These are phyloP conservation scores for Amblyjoppa proteus DNA, from an alignment of 2,888 invertebrate species.

Conservation along the genomic window DNA sequence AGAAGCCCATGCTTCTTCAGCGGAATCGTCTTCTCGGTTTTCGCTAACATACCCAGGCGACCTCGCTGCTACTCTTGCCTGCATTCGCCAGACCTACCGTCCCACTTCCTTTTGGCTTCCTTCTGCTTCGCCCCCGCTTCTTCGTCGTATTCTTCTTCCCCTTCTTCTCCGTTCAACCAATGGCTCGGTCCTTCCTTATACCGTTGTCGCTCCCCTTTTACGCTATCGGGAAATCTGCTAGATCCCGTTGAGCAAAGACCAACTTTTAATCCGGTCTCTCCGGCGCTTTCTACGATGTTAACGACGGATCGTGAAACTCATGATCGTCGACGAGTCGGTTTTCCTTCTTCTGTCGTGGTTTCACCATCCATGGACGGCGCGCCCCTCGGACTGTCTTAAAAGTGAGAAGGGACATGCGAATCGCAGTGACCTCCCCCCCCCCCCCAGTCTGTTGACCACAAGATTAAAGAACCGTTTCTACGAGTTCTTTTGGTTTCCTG, in stretches of 20 bases:
- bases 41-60: slow-evolving; percentile 40
- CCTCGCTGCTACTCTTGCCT: slow-evolving; percentile 30
- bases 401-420: neutral
- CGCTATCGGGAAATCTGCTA: slow-evolving; percentile 48
- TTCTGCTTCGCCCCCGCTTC: neutral
- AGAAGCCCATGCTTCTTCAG: slow-evolving; percentile 33
- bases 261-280: slow-evolving; percentile 62
- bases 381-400: slow-evolving; percentile 30
- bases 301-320: slow-evolving; percentile 61
- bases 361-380: slow-evolving; percentile 12
- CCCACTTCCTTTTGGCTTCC: slow-evolving; percentile 9
- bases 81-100: slow-evolving; percentile 28
- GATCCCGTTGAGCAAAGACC: slow-evolving; percentile 54
- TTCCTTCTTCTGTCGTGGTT: slow-evolving; percentile 3
- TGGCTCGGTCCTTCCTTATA: neutral
- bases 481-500: slow-evolving; percentile 35
- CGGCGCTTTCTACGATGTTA: slow-evolving; percentile 53
- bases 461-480: slow-evolving; percentile 52
- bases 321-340: slow-evolving; percentile 50
- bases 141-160: slow-evolving; percentile 2
- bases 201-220: slow-evolving; percentile 6
- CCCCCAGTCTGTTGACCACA: neutral
- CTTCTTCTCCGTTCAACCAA: slow-evolving; percentile 9
- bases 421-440: neutral
- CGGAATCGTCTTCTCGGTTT: slow-evolving; percentile 9